phyloP scores from a whole-genome alignment of 2,797 vertebrate genomes.

The Hipposideros larvatus region DNA sequence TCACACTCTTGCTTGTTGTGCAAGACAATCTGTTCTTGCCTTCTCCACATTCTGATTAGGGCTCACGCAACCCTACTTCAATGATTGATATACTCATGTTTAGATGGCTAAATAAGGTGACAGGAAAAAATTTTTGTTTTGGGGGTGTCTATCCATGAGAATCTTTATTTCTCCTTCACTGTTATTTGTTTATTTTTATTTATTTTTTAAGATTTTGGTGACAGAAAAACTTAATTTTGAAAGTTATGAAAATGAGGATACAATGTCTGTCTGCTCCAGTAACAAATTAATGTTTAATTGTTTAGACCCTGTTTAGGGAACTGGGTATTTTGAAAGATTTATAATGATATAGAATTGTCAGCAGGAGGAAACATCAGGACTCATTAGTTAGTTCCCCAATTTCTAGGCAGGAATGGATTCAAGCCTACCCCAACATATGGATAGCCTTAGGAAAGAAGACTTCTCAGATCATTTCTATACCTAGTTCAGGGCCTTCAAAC shows the following conservation, averaged over 20 bases:
- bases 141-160: no score
- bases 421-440: slow-evolving; percentile 80
- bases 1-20: slow-evolving; percentile 62
- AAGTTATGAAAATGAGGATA: slow-evolving; percentile 15
- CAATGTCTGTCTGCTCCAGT: background rate
- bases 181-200: no score
- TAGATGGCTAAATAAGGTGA: background rate
- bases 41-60: background rate
- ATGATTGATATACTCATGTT: background rate
- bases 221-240: background rate
- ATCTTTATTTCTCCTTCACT: no score
- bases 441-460: slow-evolving; percentile 68
- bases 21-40: slow-evolving; percentile 70
- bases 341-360: slow-evolving; percentile 74
- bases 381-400: slow-evolving; percentile 75
- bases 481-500: slow-evolving; percentile 55
- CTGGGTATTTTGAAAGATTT: slow-evolving; percentile 73
- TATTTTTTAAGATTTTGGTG: no score
- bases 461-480: slow-evolving; percentile 34
- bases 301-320: slow-evolving; percentile 68
- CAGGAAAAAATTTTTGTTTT: background rate
- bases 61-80: background rate
- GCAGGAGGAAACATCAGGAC: slow-evolving; percentile 77
- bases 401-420: slow-evolving; percentile 76
- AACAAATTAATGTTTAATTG: slow-evolving; percentile 68